Evolutionary conservation across 2,888 invertebrate genomes (phyloP).

Genomic region (Harpalus rubripes): DNA sequence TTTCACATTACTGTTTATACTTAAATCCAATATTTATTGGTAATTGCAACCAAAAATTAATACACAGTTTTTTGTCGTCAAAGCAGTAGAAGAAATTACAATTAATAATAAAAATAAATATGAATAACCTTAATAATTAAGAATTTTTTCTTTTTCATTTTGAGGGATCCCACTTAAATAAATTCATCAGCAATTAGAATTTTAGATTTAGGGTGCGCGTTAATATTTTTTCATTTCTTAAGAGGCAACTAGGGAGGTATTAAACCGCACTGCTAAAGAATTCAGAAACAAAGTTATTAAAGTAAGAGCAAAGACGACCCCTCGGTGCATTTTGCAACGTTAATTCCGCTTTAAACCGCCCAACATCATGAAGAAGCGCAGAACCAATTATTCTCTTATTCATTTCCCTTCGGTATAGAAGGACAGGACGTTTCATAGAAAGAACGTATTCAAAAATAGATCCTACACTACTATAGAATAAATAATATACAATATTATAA

Average conservation of each 20-base stretch:
- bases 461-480: too few species aligned
- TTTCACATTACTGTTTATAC: too few species aligned
- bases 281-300: constrained; percentile 67
- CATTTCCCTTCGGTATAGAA: constrained; percentile 50
- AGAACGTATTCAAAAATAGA: too few species aligned
- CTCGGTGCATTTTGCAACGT: constrained; percentile 3
- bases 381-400: constrained; percentile 65
- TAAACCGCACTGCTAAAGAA: constrained; percentile 65
- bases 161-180: constrained; percentile 10
- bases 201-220: constrained; percentile 48
- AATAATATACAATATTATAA: too few species aligned
- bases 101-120: too few species aligned
- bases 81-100: too few species aligned
- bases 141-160: neutral
- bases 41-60: too few species aligned
- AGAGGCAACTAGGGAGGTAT: constrained; percentile 66
- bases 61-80: too few species aligned
- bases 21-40: too few species aligned
- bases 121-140: neutral
- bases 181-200: constrained; percentile 57
- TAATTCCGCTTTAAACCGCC: constrained; percentile 57
- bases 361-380: constrained; percentile 50
- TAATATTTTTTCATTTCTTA: constrained; percentile 65
- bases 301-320: constrained; percentile 54
- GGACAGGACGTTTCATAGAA: neutral